phyloP scores from a whole-genome alignment of 2,113 vertebrate genomes.

The Peromyscus polionotus region DNA sequence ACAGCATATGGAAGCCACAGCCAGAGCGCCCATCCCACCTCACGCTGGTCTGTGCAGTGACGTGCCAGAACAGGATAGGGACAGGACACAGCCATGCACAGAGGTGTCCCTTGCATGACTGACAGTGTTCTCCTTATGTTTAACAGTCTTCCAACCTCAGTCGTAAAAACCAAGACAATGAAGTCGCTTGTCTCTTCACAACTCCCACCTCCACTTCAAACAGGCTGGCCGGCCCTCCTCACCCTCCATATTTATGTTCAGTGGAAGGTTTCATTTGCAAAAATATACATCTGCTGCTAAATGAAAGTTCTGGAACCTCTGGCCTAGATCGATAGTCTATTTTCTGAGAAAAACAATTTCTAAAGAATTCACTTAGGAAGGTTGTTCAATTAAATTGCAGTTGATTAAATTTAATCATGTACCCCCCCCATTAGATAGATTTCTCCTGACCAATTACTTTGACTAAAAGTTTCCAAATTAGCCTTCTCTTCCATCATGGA shows the following conservation, averaged over 20 bases:
- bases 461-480: constrained; percentile 41
- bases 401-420: constrained; percentile 37
- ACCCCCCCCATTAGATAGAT: neutral
- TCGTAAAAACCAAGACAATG: neutral
- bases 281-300: neutral
- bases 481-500: constrained; percentile 38
- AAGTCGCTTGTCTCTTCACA: neutral
- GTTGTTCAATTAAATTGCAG: constrained; percentile 50
- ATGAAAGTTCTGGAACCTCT: constrained; percentile 1
- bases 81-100: rapidly evolving
- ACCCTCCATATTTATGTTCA: neutral
- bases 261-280: neutral
- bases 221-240: neutral
- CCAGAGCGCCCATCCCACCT: neutral
- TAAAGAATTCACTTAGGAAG: constrained; percentile 44
- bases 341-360: constrained; percentile 49
- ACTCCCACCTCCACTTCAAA: neutral
- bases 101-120: rapidly evolving
- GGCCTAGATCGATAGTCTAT: neutral
- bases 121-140: rapidly evolving
- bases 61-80: neutral
- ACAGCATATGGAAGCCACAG: neutral
- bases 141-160: neutral
- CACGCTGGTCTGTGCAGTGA: neutral
- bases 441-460: constrained; percentile 49